These are phyloP conservation scores for Acrocephalus scirpaceus DNA, from an alignment of 2,797 vertebrate species.

Conservation along the genomic window DNA sequence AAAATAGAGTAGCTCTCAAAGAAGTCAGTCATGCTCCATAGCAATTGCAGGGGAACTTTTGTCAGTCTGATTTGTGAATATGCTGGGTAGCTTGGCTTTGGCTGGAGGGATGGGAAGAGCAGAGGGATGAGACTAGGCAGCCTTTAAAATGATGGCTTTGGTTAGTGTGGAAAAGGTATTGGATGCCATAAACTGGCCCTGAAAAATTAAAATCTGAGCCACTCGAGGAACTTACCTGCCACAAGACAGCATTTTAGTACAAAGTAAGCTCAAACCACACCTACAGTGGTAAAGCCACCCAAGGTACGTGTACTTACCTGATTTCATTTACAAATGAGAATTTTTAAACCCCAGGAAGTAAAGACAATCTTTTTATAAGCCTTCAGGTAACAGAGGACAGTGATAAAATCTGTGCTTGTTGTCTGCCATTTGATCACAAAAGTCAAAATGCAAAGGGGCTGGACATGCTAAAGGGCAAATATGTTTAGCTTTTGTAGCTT, in stretches of 20 bases:
- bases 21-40: not conserved
- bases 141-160: not conserved
- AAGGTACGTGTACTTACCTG: not conserved
- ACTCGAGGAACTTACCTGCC: not conserved
- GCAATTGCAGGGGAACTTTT: not conserved
- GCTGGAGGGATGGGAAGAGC: not conserved
- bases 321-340: not conserved
- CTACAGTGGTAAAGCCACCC: not conserved
- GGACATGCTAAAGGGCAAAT: slow-evolving; percentile 38
- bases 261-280: not conserved
- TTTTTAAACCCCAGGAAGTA: rapidly evolving
- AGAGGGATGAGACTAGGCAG: not conserved
- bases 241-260: not conserved
- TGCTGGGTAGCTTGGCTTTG: not conserved
- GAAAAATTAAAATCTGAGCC: not conserved
- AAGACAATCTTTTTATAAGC: slow-evolving; percentile 11
- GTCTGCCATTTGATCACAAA: slow-evolving; percentile 33
- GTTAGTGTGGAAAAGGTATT: not conserved
- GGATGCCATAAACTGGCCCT: not conserved
- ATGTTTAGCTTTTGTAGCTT: not conserved
- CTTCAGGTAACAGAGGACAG: slow-evolving; percentile 9
- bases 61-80: slow-evolving; percentile 34
- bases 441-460: slow-evolving; percentile 36
- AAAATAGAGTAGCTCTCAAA: slow-evolving; percentile 25
- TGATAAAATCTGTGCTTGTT: slow-evolving; percentile 40